A percentile compares a stretch with the other conserved stretches of the same genome.
Evolutionary conservation across 2,888 invertebrate species (phyloP).

Genomic region (Malacosoma neustria): DNA sequence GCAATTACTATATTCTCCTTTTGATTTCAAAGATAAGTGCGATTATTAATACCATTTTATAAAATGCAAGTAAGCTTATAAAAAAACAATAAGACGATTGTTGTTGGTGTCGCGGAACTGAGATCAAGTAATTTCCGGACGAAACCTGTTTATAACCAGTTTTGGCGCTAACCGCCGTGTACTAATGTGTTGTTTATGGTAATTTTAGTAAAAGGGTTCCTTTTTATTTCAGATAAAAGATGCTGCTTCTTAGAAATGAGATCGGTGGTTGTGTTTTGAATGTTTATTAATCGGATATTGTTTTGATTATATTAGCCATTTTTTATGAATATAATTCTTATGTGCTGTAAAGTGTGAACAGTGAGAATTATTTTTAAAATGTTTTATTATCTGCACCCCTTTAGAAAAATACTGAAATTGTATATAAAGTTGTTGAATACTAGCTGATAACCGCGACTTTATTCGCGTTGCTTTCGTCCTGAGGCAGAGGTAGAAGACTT

Average conservation of each 20-base stretch:
- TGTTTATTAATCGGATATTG: background rate
- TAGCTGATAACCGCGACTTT: no score
- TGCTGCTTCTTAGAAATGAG: conserved; percentile 40
- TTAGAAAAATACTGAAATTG: no score
- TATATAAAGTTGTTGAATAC: no score
- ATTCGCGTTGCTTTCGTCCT: no score
- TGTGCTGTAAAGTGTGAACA: no score
- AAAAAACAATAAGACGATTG: background rate
- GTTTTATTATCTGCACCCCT: no score
- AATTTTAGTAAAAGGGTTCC: conserved; percentile 36
- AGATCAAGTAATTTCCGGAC: conserved; percentile 40
- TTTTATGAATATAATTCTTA: background rate
- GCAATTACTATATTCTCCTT: no score
- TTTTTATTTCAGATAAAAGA: conserved; percentile 30
- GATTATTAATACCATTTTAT: no score
- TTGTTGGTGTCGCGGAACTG: background rate
- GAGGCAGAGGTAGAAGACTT: no score
- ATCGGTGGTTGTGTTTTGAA: conserved; percentile 46
- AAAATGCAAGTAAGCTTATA: background rate
- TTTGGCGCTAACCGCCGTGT: conserved; percentile 37
- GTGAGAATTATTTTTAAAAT: no score
- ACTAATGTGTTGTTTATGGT: conserved; percentile 71
- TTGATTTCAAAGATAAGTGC: no score
- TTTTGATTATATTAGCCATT: background rate
- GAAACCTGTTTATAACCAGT: conserved; percentile 53